These are phyloP conservation scores for Indicator indicator DNA, from an alignment of 2,113 vertebrate genomes.

Conservation along the genomic window DNA sequence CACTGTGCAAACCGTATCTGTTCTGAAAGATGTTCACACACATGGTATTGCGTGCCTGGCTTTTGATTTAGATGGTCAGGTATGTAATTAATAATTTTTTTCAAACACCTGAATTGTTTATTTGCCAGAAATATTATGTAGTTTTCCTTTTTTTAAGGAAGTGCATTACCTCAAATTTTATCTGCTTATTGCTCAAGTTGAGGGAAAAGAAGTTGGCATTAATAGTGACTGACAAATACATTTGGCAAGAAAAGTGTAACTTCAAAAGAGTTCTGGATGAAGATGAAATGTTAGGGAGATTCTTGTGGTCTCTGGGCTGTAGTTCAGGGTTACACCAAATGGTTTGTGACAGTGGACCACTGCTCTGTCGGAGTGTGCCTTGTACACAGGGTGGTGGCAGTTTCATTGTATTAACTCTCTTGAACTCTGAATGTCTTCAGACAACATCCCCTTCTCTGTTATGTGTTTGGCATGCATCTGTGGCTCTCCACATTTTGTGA, in stretches of 20 bases:
- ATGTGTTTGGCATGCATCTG: background rate
- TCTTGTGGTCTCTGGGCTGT: background rate
- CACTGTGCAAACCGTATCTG: conserved; percentile 92
- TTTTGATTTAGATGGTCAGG: conserved; percentile 97
- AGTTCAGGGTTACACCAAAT: background rate
- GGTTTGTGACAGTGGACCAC: background rate
- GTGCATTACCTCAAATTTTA: background rate
- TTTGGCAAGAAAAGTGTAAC: background rate
- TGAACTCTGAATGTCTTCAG: background rate
- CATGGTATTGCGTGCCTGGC: conserved; percentile 96
- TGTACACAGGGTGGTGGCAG: background rate
- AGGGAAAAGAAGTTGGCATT: background rate
- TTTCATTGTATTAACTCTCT: fast-evolving
- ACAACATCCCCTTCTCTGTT: background rate
- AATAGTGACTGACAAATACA: background rate
- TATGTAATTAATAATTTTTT: conserved; percentile 70
- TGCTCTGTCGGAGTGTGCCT: background rate
- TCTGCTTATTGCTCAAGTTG: background rate
- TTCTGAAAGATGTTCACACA: conserved; percentile 94
- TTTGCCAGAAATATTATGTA: background rate
- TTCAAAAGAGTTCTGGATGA: background rate
- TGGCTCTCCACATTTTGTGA: background rate
- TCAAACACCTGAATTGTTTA: background rate
- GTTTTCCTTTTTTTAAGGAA: background rate
- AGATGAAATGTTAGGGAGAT: background rate